Conservation (phyloP, 2,113 vertebrate genomes). For the Phrynosoma blainvillii region DNA sequence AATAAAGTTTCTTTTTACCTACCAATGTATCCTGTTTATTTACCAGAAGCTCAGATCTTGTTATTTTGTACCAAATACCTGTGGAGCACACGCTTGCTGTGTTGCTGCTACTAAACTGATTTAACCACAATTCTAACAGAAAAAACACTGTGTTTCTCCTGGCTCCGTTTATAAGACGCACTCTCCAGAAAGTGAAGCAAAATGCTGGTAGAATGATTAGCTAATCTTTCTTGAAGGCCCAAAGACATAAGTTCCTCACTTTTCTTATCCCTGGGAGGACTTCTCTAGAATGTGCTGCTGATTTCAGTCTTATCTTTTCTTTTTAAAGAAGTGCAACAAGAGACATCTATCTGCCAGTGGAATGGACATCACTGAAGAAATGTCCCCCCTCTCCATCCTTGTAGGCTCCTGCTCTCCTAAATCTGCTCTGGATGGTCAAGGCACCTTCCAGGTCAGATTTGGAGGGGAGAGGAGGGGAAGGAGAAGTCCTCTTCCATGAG, state of each 20-base stretch:
- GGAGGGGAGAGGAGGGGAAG: not conserved
- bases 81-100: no score
- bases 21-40: no score
- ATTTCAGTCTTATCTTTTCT: not conserved
- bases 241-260: not conserved
- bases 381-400: no score
- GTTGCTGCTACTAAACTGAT: no score
- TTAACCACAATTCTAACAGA: no score
- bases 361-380: not conserved
- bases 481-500: not conserved
- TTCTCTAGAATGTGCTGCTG: not conserved
- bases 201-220: not conserved
- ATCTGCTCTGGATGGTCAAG: not conserved
- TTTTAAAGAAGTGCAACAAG: not conserved
- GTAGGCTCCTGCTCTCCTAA: not conserved
- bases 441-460: not conserved
- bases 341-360: not conserved
- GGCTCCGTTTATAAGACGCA: not conserved
- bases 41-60: no score
- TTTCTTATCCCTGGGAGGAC: not conserved
- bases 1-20: no score
- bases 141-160: not conserved
- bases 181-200: not conserved
- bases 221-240: not conserved
- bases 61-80: no score